Conservation (phyloP, 2,888 invertebrate genomes). For the Orthosia cruda region DNA sequence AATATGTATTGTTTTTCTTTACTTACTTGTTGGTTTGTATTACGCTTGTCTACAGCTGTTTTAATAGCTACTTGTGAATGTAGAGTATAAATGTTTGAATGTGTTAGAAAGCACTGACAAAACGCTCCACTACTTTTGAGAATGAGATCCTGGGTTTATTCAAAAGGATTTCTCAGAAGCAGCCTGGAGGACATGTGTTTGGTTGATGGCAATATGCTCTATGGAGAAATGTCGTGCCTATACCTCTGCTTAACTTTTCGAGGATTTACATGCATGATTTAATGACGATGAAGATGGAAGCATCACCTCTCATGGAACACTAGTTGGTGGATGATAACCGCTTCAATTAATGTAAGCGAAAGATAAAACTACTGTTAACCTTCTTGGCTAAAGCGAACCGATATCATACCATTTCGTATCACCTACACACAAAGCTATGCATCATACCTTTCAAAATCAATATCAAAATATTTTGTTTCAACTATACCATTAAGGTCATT, state of each 20-base stretch:
- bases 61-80: conserved; percentile 1
- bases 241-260: too few relatives aligned
- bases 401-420: neutral
- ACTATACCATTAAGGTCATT: too few relatives aligned
- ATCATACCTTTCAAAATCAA: neutral
- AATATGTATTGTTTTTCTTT: conserved; percentile 46
- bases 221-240: too few relatives aligned
- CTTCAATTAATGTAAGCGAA: neutral
- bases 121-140: too few relatives aligned
- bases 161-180: too few relatives aligned
- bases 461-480: too few relatives aligned
- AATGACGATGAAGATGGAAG: too few relatives aligned
- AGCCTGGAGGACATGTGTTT: too few relatives aligned
- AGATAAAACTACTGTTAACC: neutral
- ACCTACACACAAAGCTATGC: neutral
- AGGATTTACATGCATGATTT: too few relatives aligned
- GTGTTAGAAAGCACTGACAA: neutral
- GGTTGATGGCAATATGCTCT: too few relatives aligned
- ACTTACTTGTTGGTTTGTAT: conserved; percentile 34
- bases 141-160: too few relatives aligned
- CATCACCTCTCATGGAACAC: neutral
- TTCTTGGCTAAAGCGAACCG: neutral
- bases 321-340: neutral
- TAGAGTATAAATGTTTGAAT: neutral
- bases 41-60: neutral